phyloP scores from a whole-genome alignment of 2,888 invertebrate species.

The Stenichneumon culpator region DNA sequence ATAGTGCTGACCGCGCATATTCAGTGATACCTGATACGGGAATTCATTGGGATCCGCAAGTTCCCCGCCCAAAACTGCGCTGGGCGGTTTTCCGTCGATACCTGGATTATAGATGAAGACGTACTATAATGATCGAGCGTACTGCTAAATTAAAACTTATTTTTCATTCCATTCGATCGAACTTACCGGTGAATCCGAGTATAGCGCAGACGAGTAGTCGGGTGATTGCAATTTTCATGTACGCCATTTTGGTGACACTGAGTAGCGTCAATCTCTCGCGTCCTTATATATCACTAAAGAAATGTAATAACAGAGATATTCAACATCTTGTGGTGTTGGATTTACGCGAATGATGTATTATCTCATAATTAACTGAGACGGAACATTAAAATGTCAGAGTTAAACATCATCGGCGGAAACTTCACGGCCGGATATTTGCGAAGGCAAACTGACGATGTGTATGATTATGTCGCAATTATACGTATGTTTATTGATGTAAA shows the following conservation, averaged over 20 bases:
- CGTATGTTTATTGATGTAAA: too few relatives aligned
- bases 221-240: not conserved
- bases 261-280: not conserved
- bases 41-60: constrained; percentile 57
- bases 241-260: constrained; percentile 7
- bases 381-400: too few relatives aligned
- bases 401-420: too few relatives aligned
- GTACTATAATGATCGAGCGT: too few relatives aligned
- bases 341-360: too few relatives aligned
- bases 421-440: too few relatives aligned
- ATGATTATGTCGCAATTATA: too few relatives aligned
- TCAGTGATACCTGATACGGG: constrained; percentile 67
- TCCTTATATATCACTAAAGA: constrained; percentile 20
- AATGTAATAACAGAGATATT: not conserved
- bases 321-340: too few relatives aligned
- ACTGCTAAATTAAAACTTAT: too few relatives aligned
- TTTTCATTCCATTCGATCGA: not conserved
- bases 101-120: not conserved
- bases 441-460: too few relatives aligned
- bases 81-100: constrained; percentile 53
- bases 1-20: constrained; percentile 33
- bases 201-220: not conserved
- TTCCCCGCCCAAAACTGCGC: constrained; percentile 62
- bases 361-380: too few relatives aligned
- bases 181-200: constrained; percentile 10